phyloP scores from a whole-genome alignment of 2,797 vertebrate species.

The Sebastes iracundus region DNA sequence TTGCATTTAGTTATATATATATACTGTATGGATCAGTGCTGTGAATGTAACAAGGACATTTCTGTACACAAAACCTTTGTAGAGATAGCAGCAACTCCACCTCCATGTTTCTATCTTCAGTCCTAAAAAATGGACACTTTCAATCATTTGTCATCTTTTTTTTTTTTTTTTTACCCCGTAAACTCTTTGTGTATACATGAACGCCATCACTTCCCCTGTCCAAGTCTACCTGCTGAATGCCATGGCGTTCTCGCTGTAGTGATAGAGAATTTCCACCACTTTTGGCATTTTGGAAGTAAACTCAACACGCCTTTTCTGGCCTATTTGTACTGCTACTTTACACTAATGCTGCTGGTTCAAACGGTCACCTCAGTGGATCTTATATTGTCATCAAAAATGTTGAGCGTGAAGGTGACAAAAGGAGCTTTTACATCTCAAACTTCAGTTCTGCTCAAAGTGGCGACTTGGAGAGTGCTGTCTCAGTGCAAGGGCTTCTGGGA shows the following conservation, averaged over 20 bases:
- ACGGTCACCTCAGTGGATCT: conserved; percentile 51
- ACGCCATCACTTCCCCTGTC: conserved; percentile 15
- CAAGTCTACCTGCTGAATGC: conserved; percentile 33
- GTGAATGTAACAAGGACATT: conserved; percentile 55
- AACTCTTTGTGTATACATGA: conserved; percentile 12
- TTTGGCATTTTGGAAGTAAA: conserved; percentile 11
- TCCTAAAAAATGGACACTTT: not conserved
- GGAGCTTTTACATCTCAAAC: conserved; percentile 41
- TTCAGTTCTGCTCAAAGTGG: conserved; percentile 6
- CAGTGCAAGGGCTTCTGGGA: conserved; percentile 25
- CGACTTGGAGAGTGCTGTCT: conserved; percentile 1
- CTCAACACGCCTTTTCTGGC: conserved; percentile 12
- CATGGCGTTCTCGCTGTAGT: conserved; percentile 5
- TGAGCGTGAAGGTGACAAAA: conserved; percentile 7
- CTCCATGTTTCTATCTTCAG: conserved; percentile 9
- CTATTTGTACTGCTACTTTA: conserved; percentile 53
- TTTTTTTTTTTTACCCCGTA: not conserved
- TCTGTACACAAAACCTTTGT: conserved; percentile 21
- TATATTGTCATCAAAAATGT: conserved; percentile 23
- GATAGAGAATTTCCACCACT: not conserved
- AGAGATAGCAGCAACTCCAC: conserved; percentile 23
- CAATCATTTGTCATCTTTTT: not conserved
- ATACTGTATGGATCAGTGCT: conserved; percentile 21
- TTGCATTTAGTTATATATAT: not conserved
- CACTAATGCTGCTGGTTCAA: conserved; percentile 63